Percentiles rank a stretch among this genome's conserved stretches.
Conservation (phyloP, 2,797 vertebrate species). For the Alca torda region DNA sequence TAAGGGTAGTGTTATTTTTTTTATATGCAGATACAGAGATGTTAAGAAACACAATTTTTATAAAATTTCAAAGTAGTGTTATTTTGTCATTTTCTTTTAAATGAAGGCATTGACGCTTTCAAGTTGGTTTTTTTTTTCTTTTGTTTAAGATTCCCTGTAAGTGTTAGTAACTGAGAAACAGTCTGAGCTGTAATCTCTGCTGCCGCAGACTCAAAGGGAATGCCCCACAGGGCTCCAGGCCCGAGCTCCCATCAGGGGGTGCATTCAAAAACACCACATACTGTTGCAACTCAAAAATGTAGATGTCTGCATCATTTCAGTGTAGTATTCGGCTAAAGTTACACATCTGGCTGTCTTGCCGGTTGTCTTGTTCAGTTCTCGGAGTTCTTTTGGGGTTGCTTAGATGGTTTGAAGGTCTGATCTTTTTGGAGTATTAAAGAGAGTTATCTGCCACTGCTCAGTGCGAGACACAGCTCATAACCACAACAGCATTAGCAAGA, state of each 20-base stretch:
- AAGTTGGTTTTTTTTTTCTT: background rate
- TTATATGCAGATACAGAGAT: background rate
- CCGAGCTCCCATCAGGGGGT: rapidly evolving
- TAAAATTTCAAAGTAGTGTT: background rate
- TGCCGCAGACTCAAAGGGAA: background rate
- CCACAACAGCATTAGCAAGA: background rate
- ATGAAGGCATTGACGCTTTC: background rate
- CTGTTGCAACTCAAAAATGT: too few relatives aligned
- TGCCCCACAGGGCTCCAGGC: background rate
- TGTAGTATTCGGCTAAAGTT: background rate
- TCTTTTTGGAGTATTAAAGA: background rate
- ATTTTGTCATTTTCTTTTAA: background rate
- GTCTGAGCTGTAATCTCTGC: background rate
- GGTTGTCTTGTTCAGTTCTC: background rate
- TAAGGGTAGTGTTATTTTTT: background rate
- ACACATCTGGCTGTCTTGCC: background rate
- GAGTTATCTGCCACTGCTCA: background rate
- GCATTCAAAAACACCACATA: rapidly evolving
- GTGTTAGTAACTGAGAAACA: background rate
- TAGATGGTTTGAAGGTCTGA: background rate
- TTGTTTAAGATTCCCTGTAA: background rate
- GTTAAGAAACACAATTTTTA: background rate
- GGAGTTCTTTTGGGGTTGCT: background rate
- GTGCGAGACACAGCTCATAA: background rate
- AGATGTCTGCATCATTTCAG: too few relatives aligned